phyloP scores from a whole-genome alignment of 2,113 vertebrate genomes.

The Carettochelys insculpta region DNA sequence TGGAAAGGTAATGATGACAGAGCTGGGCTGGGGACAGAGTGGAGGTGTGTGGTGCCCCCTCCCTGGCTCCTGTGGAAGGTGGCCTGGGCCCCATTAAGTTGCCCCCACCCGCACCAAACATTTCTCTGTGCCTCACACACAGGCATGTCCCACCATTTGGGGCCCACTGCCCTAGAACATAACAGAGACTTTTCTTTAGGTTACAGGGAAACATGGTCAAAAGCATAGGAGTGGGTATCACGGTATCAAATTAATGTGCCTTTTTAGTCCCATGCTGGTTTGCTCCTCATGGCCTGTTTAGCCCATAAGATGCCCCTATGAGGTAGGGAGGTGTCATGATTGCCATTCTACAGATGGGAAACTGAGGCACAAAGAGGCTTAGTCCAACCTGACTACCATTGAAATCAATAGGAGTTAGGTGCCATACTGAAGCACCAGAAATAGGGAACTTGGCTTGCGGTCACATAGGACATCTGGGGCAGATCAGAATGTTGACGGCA shows the following conservation, averaged over 20 bases:
- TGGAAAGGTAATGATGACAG: too few relatives aligned
- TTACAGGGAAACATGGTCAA: background rate
- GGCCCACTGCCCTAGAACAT: background rate
- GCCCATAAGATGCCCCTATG: background rate
- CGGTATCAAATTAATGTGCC: background rate
- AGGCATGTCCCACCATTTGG: too few relatives aligned
- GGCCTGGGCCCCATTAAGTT: too few relatives aligned
- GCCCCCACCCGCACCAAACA: too few relatives aligned
- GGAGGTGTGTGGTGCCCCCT: too few relatives aligned
- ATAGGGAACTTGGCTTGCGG: background rate
- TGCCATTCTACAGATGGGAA: slow-evolving; percentile 8
- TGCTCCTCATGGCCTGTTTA: background rate
- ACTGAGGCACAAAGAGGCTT: background rate
- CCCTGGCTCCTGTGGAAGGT: too few relatives aligned
- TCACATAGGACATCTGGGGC: slow-evolving; percentile 36
- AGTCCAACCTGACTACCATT: background rate
- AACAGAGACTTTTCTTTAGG: background rate
- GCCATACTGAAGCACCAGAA: background rate
- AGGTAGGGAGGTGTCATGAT: background rate
- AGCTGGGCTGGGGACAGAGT: too few relatives aligned
- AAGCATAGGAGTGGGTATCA: background rate
- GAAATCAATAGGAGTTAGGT: background rate
- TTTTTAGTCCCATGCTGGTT: background rate
- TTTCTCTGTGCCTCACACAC: too few relatives aligned
- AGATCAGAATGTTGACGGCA: slow-evolving; percentile 35